Conservation (phyloP, 2,113 vertebrate genomes). For the Bagarius yarrelli region DNA sequence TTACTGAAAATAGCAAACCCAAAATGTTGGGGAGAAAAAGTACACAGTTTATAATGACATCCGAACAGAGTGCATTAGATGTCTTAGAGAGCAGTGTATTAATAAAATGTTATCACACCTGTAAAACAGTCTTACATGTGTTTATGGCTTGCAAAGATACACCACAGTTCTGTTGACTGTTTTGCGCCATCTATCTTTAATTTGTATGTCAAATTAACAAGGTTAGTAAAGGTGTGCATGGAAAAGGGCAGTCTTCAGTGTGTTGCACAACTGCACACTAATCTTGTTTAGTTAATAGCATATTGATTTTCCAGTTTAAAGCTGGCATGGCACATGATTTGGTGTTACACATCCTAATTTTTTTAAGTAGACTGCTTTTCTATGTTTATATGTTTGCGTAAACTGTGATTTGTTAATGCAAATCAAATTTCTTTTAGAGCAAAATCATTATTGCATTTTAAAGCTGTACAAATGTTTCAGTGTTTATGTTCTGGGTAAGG, state of each 20-base stretch:
- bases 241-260: neutral
- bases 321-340: neutral
- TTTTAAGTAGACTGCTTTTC: neutral
- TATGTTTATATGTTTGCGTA: neutral
- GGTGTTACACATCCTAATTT: neutral
- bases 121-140: neutral
- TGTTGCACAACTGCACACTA: neutral
- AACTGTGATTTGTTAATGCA: neutral
- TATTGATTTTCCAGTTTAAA: slow-evolving; percentile 6
- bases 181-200: neutral
- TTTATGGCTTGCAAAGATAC: neutral
- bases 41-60: neutral
- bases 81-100: neutral
- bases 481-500: too few relatives aligned
- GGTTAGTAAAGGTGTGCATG: neutral
- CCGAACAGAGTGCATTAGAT: neutral
- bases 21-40: neutral
- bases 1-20: neutral
- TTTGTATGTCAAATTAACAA: neutral
- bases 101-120: neutral
- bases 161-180: neutral
- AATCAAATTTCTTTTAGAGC: neutral
- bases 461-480: neutral
- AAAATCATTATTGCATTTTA: neutral
- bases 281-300: neutral